Conservation (phyloP, 2,888 invertebrate genomes). For the Chymomyza amoena region DNA sequence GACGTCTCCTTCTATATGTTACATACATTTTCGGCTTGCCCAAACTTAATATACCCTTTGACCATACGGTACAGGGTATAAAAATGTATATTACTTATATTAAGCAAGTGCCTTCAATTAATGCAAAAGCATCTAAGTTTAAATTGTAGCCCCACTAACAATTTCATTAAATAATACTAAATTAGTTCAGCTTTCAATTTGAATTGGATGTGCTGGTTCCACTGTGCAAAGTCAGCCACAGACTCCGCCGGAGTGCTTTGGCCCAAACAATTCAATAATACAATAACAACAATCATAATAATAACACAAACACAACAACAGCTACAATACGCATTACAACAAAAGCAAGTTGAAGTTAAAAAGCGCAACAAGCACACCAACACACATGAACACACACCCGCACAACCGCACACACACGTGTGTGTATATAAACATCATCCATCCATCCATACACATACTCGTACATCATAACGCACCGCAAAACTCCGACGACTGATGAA, state of each 20-base stretch:
- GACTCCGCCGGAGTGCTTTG: constrained; percentile 66
- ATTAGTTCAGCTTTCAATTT: neutral
- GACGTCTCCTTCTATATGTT: no score
- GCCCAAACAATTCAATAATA: constrained; percentile 74
- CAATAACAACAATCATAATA: constrained; percentile 74
- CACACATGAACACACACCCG: constrained; percentile 10
- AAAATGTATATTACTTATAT: no score
- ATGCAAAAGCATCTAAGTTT: no score
- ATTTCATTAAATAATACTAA: no score
- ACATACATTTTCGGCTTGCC: no score
- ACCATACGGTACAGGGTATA: no score
- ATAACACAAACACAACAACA: constrained; percentile 56
- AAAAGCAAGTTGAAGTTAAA: constrained; percentile 43
- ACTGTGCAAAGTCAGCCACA: neutral
- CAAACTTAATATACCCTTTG: no score
- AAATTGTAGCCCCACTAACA: no score
- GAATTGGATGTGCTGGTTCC: neutral
- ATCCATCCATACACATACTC: constrained; percentile 57
- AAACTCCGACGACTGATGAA: constrained; percentile 54
- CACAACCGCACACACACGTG: constrained; percentile 13
- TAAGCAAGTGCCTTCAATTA: no score
- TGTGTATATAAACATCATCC: neutral
- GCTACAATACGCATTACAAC: neutral
- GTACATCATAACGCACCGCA: constrained; percentile 73
- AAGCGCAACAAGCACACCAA: constrained; percentile 47